Evolutionary conservation across 2,888 invertebrate species (phyloP), one percentile per base, ranked within the genome.

Genomic region (Calameuta idolon): DNA sequence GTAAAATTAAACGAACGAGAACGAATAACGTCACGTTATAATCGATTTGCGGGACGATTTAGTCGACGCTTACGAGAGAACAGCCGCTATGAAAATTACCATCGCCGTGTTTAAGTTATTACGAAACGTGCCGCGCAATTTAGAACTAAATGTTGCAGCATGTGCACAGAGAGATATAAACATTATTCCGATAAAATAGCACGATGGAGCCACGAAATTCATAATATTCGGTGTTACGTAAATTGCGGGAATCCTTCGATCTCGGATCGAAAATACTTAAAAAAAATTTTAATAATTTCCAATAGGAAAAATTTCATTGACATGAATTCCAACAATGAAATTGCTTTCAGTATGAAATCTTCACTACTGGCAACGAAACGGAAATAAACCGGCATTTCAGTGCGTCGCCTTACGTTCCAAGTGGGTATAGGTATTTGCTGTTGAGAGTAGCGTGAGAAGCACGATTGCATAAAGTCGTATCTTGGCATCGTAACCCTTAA

Each of bases 391-490:
- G 23, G 23, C 55, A 55, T 55, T 55, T 55, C 55, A 55, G 55
- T 55, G 55, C 55, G 23, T 55, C 55, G 55, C 23, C 55, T 23
- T 15, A 55, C 55, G 55, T 55, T 55, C 23, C 55, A 9, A 55
- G 23, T 55, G 23, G 55, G 55, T 55, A 55, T 55, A 55, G 55
- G 55, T 55, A 55, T 55, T 55, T 55, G 23, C 23, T 55, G 55
- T 23, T 55, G 71, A 71, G 71, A 33, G 34, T 71, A 31, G 34
- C 71, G 71, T 34, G 71, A 31, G 71, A 23, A 71, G 71, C 31
- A 34, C 71, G 71, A 34, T 71, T 71, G 71, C 71, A 71, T 71
- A 34, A 71, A 34, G 71, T 71, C 71, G 71, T 31, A 71, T 71
- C 71, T 71, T 34, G 34, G 71, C 31, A 34, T 34, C 71, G 31